Evolutionary conservation across 2,888 invertebrate genomes (phyloP).

Genomic region (Drosophila pseudotalamancana): DNA sequence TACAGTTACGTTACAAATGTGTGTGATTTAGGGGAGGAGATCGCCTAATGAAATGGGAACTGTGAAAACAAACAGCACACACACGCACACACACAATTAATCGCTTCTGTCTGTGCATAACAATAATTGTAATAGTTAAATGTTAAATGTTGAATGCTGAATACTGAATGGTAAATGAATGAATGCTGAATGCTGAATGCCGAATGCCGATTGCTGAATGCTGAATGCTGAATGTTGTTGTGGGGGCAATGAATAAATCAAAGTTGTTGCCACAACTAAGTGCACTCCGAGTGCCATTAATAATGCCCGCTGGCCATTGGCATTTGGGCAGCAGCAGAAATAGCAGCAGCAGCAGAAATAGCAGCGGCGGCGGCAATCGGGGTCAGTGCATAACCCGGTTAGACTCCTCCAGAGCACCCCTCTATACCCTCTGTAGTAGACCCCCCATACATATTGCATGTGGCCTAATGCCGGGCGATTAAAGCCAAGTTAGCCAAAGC

Average conservation of each 20-base stretch:
- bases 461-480: constrained; percentile 57
- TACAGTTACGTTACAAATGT: neutral
- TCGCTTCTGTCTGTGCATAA: neutral
- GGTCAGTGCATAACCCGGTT: constrained; percentile 57
- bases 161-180: neutral
- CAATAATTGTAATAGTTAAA: constrained; percentile 37
- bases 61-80: constrained; percentile 1
- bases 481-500: constrained; percentile 44
- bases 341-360: neutral
- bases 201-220: neutral
- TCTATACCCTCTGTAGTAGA: neutral
- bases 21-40: neutral
- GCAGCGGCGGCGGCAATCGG: constrained; percentile 9
- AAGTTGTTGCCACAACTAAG: constrained; percentile 50
- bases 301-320: constrained; percentile 55
- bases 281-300: constrained; percentile 58
- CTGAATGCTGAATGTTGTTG: constrained; percentile 14
- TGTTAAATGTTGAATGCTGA: constrained; percentile 2
- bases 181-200: neutral
- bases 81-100: neutral
- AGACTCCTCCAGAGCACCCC: neutral
- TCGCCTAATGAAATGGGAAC: constrained; percentile 1
- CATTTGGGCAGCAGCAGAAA: constrained; percentile 25
- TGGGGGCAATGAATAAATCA: constrained; percentile 50
- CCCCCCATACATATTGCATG: constrained; percentile 51